These are phyloP conservation scores for Hyles lineata DNA, from an alignment of 2,888 invertebrate species.

Conservation along the genomic window DNA sequence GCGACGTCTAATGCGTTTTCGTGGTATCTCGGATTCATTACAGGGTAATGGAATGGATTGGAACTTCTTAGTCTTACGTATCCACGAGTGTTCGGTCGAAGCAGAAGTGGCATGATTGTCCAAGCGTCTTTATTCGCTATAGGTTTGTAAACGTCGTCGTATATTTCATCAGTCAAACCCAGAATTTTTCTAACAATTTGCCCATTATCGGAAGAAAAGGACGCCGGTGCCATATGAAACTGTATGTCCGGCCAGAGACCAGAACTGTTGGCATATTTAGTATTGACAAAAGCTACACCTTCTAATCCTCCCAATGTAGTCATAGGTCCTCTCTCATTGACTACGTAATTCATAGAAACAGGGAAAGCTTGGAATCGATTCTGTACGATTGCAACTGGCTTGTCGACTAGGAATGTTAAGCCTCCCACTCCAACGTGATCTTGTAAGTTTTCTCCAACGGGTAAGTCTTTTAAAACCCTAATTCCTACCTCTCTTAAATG, in stretches of 20 bases:
- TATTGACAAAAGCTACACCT: slow-evolving; percentile 94
- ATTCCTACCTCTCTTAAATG: slow-evolving; percentile 90
- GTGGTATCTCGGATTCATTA: slow-evolving; percentile 97
- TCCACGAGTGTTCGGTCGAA: slow-evolving; percentile 92
- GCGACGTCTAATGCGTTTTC: slow-evolving; percentile 91
- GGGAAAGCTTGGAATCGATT: slow-evolving; percentile 91
- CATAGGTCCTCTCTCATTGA: slow-evolving; percentile 93
- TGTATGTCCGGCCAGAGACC: slow-evolving; percentile 95
- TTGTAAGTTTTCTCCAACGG: slow-evolving; percentile 93
- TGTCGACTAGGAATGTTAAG: slow-evolving; percentile 91
- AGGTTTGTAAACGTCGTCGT: slow-evolving; percentile 91
- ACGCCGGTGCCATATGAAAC: slow-evolving; percentile 96
- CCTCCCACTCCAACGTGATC: slow-evolving; percentile 96
- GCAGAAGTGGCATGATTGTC: slow-evolving; percentile 93
- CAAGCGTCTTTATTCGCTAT: slow-evolving; percentile 92
- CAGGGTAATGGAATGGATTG: slow-evolving; percentile 94
- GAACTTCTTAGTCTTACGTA: slow-evolving; percentile 90
- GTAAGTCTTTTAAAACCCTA: slow-evolving; percentile 89
- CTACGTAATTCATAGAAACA: slow-evolving; percentile 91
- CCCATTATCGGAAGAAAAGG: slow-evolving; percentile 92
- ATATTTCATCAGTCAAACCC: slow-evolving; percentile 91
- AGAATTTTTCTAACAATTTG: slow-evolving; percentile 90
- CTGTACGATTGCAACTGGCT: slow-evolving; percentile 93
- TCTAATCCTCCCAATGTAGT: slow-evolving; percentile 95
- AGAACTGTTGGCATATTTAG: slow-evolving; percentile 91